Conservation (phyloP, 1,140 invertebrate species). For the Micrasema minimum region DNA sequence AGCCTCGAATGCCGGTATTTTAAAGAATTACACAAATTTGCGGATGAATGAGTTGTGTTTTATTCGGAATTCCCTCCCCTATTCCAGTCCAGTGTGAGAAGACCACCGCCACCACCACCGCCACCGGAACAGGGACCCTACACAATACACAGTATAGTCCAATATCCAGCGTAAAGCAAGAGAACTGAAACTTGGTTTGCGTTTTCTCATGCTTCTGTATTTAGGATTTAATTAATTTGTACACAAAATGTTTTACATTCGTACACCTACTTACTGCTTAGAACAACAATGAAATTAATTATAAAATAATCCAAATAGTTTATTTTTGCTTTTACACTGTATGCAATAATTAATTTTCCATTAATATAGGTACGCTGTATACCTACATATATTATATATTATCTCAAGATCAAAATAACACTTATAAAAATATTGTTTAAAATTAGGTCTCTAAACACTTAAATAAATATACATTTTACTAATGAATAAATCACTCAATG, state of each 20-base stretch:
- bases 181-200: constrained; percentile 48
- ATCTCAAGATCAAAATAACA: constrained; percentile 34
- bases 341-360: not conserved
- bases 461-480: constrained; percentile 35
- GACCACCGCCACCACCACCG: too few relatives aligned
- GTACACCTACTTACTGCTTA: constrained; percentile 18
- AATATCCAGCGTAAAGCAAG: constrained; percentile 33
- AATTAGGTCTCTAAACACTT: constrained; percentile 26
- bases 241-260: constrained; percentile 40
- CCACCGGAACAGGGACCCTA: too few relatives aligned
- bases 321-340: not conserved
- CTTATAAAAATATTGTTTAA: constrained; percentile 34
- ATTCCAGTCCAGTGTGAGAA: too few relatives aligned
- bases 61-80: too few relatives aligned
- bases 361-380: not conserved
- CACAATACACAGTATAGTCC: too few relatives aligned
- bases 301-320: not conserved
- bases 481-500: constrained; percentile 28
- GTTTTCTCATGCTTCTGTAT: constrained; percentile 54
- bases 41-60: too few relatives aligned
- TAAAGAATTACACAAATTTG: too few relatives aligned
- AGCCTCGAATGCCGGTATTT: too few relatives aligned
- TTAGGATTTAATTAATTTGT: constrained; percentile 45
- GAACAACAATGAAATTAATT: not conserved
- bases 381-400: constrained; percentile 8